Base-by-base conservation (phyloP, 2,113 vertebrate genomes). In the Hypomesus transpacificus region DNA sequence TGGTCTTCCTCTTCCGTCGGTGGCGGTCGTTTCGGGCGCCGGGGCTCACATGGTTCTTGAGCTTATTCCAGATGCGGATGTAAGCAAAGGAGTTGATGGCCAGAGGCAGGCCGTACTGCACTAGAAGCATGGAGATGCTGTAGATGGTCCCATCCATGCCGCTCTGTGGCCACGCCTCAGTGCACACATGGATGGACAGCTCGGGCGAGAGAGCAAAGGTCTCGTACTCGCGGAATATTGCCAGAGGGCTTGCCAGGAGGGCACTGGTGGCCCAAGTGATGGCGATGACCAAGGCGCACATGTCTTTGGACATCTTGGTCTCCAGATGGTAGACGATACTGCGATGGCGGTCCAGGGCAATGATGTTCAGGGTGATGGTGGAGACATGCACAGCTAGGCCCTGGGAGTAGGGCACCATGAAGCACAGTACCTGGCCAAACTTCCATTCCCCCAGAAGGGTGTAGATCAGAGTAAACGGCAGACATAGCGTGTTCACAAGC, bases 371-470 rank as follows among this genome's bases (percentile, higher is more conserved):
- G 3, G 96, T 98, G 60, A 98, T 92, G 0, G 95, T 97, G 24
- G 96, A 98, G 17, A 98, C 96, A 0, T 97, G 95, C 24, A 98
- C 96, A 0, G 95, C 94, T 62, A 96, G 89, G 58, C 92, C 96
- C 79, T 98, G 96, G 71, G 96, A 94, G 3, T 92, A 98, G 2
- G 96, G 96, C 58, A 98, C 90, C 83, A 95, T 79, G 86, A 95
- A 95, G 80, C 96, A 98, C 51, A 98, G 75, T 18, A 92, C 92
- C 0, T 90, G 89, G 5, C 96, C 96, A 70, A 98, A 94, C 28
- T 92, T 96, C 96, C 96, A 98, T 72, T 96, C 93, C 0, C 92
- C 94, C 67, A 94, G 80, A 20, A 98, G 90, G 0, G 95, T 98
- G 69, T 98, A 95, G 81, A 93, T 89, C 14, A 98, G 89, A 2